Conservation (phyloP, 2,113 vertebrate species). For the Rhizomys pruinosus region DNA sequence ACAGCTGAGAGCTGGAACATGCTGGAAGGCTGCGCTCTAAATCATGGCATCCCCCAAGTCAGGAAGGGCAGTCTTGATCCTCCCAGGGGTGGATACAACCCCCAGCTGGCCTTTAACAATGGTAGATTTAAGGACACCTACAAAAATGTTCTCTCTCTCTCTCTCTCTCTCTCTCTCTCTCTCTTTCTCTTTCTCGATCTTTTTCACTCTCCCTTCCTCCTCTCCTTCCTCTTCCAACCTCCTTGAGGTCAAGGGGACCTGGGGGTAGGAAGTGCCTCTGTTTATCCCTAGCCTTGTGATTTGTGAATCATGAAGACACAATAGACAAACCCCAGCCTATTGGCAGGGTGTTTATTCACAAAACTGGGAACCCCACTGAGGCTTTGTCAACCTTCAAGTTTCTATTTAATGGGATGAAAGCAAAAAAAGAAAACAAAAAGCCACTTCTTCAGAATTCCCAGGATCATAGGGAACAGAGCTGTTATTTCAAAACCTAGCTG, state of each 20-base stretch:
- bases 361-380: not conserved
- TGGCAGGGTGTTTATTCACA: conserved; percentile 44
- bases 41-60: conserved; percentile 74
- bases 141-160: conserved; percentile 64
- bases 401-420: conserved; percentile 66
- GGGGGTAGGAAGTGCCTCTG: not conserved
- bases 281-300: conserved; percentile 26
- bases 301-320: conserved; percentile 47
- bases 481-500: conserved; percentile 63
- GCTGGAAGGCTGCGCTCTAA: conserved; percentile 81
- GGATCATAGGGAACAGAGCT: conserved; percentile 42
- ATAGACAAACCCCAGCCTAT: conserved; percentile 36
- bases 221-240: conserved; percentile 18
- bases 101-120: conserved; percentile 78
- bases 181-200: not conserved
- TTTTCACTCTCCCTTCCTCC: not conserved
- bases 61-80: conserved; percentile 61
- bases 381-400: conserved; percentile 55
- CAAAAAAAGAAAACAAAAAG: conserved; percentile 40
- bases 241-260: not conserved
- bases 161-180: not conserved
- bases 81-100: conserved; percentile 63
- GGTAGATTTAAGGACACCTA: conserved; percentile 80
- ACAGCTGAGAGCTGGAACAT: conserved; percentile 73
- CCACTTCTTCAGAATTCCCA: conserved; percentile 58